Conservation (phyloP, 2,797 vertebrate genomes). For the Mallotus villosus region DNA sequence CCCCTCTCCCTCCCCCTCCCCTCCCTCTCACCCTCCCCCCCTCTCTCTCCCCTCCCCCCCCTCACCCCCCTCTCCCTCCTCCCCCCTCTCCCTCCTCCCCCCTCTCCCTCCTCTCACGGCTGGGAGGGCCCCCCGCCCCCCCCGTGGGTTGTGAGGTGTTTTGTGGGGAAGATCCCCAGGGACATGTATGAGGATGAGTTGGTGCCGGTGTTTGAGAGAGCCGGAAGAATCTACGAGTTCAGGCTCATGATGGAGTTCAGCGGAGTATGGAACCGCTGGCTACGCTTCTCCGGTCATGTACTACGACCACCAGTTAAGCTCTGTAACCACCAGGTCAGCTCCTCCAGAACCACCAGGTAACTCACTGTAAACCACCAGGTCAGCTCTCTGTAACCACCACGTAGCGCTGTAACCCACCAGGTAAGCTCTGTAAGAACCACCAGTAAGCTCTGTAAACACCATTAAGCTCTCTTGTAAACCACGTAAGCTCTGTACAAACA, state of each 20-base stretch:
- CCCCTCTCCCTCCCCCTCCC: background rate
- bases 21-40: background rate
- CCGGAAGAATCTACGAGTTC: conserved; percentile 91
- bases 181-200: conserved; percentile 94
- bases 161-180: conserved; percentile 95
- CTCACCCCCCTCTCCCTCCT: background rate
- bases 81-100: no score
- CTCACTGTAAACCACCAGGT: no score
- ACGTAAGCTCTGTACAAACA: no score
- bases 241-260: conserved; percentile 98
- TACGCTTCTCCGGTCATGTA: conserved; percentile 99
- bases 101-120: conserved; percentile 63
- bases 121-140: conserved; percentile 92
- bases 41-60: background rate
- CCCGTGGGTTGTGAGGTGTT: conserved; percentile 95
- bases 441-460: no score
- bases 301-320: conserved; percentile 75
- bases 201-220: conserved; percentile 89
- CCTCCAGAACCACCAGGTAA: no score
- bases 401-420: no score
- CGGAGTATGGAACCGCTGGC: conserved; percentile 94
- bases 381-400: no score
- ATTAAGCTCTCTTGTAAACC: no score
- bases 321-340: no score
- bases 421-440: no score